Conservation (phyloP, 2,888 invertebrate species). For the Aplocera efformata region DNA sequence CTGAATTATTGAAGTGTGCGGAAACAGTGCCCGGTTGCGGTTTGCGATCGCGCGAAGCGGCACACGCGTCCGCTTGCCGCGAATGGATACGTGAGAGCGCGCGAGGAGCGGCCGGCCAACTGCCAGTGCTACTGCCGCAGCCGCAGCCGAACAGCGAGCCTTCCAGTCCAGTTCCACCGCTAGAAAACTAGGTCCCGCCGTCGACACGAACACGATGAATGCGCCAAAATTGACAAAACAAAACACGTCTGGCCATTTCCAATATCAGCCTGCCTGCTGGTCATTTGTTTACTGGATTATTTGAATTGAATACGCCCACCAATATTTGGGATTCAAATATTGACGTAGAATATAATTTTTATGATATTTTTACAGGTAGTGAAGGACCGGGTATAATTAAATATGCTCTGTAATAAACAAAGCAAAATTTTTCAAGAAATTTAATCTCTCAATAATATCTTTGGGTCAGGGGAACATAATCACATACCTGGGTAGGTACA, state of each 20-base stretch:
- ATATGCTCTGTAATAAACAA: too few relatives aligned
- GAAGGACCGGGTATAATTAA: too few relatives aligned
- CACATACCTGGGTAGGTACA: too few relatives aligned
- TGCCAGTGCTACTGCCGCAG: slow-evolving; percentile 23
- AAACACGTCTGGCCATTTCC: slow-evolving; percentile 40
- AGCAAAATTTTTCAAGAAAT: too few relatives aligned
- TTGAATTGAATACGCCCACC: too few relatives aligned
- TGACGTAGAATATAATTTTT: too few relatives aligned
- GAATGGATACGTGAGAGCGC: slow-evolving; percentile 40
- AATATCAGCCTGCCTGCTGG: slow-evolving; percentile 28
- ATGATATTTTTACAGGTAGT: too few relatives aligned
- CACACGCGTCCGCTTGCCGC: slow-evolving; percentile 31
- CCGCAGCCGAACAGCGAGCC: slow-evolving; percentile 22
- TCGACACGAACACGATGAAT: slow-evolving; percentile 38
- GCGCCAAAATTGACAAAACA: slow-evolving; percentile 47
- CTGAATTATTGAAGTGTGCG: slow-evolving; percentile 43
- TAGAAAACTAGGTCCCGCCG: slow-evolving; percentile 30
- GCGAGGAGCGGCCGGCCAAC: slow-evolving; percentile 50
- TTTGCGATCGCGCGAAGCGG: slow-evolving; percentile 29
- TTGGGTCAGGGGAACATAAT: too few relatives aligned
- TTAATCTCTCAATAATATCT: too few relatives aligned
- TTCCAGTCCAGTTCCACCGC: slow-evolving; percentile 22
- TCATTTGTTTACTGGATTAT: too few relatives aligned
- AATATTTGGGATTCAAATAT: too few relatives aligned
- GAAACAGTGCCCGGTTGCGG: slow-evolving; percentile 37